Conservation (phyloP, 2,888 invertebrate genomes). For the Bellardia bayeri region DNA sequence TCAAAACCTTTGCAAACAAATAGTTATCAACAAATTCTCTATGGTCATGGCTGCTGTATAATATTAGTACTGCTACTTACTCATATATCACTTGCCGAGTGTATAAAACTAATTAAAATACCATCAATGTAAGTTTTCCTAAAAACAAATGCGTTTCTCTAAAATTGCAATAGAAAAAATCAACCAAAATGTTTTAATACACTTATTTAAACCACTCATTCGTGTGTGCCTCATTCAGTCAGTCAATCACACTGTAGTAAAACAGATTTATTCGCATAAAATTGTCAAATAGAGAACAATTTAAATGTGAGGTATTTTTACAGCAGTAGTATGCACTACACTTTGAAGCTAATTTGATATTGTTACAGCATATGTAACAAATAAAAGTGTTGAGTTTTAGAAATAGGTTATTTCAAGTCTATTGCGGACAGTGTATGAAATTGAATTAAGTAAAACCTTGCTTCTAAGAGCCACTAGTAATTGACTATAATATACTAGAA, state of each 20-base stretch:
- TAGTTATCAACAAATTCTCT: slow-evolving; percentile 41
- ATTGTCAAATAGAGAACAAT: slow-evolving; percentile 7
- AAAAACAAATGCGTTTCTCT: slow-evolving; percentile 64
- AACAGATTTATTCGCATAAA: slow-evolving; percentile 37
- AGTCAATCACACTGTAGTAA: slow-evolving; percentile 31
- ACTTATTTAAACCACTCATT: slow-evolving; percentile 67
- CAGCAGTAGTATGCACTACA: background rate
- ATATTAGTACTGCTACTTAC: background rate
- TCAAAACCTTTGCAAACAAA: slow-evolving; percentile 39
- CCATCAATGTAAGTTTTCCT: slow-evolving; percentile 68
- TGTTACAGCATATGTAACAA: too few species aligned
- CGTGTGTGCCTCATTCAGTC: slow-evolving; percentile 3
- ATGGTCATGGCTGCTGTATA: background rate
- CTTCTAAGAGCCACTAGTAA: too few species aligned
- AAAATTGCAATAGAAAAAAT: slow-evolving; percentile 24
- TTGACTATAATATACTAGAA: too few species aligned
- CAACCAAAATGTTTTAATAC: slow-evolving; percentile 62
- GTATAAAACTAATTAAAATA: slow-evolving; percentile 74
- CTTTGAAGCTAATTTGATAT: too few species aligned
- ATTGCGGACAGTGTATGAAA: too few species aligned
- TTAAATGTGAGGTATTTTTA: slow-evolving; percentile 10
- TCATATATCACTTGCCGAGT: slow-evolving; percentile 15
- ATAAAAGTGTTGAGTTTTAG: too few species aligned
- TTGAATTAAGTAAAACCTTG: too few species aligned
- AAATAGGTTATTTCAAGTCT: too few species aligned